phyloP scores from a whole-genome alignment of 2,888 invertebrate species.

The Zhengitettix transpicula region DNA sequence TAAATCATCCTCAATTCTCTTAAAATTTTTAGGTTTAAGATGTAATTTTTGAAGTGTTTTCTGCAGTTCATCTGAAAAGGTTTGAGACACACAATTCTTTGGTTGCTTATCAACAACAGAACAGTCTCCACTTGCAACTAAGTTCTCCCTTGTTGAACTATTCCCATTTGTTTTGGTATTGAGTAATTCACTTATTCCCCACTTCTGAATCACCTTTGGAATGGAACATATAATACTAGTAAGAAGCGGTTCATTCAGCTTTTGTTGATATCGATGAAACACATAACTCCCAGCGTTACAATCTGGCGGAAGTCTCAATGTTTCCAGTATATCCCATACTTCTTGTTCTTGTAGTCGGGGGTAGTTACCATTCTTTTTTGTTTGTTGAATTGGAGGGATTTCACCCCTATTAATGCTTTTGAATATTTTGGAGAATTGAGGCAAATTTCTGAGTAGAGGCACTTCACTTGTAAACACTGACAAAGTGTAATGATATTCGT shows the following conservation, averaged over 20 bases:
- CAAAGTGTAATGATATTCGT: constrained; percentile 38
- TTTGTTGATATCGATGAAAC: constrained; percentile 13
- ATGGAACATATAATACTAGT: constrained; percentile 15
- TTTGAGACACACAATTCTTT: background rate
- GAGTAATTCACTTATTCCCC: background rate
- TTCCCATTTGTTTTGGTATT: background rate
- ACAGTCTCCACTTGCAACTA: too few relatives aligned
- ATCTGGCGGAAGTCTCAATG: constrained; percentile 17
- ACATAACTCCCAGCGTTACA: constrained; percentile 15
- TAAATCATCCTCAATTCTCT: background rate
- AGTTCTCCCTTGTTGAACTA: too few relatives aligned
- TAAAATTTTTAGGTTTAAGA: background rate
- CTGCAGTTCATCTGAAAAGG: background rate
- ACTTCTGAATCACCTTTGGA: background rate
- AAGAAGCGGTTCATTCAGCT: constrained; percentile 15
- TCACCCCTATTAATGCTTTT: background rate
- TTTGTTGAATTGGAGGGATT: constrained; percentile 12
- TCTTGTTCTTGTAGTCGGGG: constrained; percentile 30
- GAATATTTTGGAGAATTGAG: constrained; percentile 24
- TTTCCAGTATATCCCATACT: constrained; percentile 31
- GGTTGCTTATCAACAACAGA: too few relatives aligned
- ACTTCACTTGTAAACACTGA: constrained; percentile 45
- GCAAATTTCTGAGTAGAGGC: constrained; percentile 33
- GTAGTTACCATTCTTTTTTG: constrained; percentile 16
- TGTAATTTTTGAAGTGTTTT: background rate